Base-by-base conservation (phyloP, 2,797 vertebrate species). In the Triplophysa bombifrons region DNA sequence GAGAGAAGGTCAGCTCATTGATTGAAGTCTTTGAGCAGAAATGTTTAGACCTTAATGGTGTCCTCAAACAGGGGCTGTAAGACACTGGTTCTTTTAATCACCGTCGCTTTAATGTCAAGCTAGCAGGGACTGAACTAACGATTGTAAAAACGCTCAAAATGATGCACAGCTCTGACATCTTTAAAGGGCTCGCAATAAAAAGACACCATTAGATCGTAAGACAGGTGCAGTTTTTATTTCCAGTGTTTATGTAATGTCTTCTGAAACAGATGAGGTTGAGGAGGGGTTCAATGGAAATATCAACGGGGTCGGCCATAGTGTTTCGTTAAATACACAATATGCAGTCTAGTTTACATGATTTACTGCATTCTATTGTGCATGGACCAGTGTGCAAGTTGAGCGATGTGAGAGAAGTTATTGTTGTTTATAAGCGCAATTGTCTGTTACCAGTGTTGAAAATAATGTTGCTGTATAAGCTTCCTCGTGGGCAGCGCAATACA, bases 11-110 rank as follows among this genome's bases (percentile, higher is more conserved):
- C 53, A 22, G n/a, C n/a, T 19, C 27, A 83, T 75, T 58, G 76
- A 75, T 75, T 22, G n/a, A 70, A 46, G 65, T 34, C 65, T 82
- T 74, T 78, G 65, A 82, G 63, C 71, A 75, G 60, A 70, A 78
- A n/a, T 58, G 71, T 61, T 63, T 74, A 58, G 8, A 48, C 61
- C 25, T 78, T 80, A 77, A 70, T 74, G 69, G 66, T 71, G 58
- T 73, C 74, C 27, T 71, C 71, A 44, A 20, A 48, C 55, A 71
- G 69, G 58, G 41, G n/a, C 48, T 4, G 9, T 27, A 46, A 50
- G 34, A 20, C 22, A 30, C 55, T 30, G 14, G n/a, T 30, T 25
- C n/a, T 60, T 79, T 71, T 83, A 65, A 79, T 79, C 25, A 66
- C 17, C 30, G 38, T 10, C 22, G 25, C 69, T 61, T 77, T 72